Evolutionary conservation across 1,140 invertebrate genomes (phyloP), one percentile per base, ranked within the genome.

Genomic region (Choristoneura fumiferana): DNA sequence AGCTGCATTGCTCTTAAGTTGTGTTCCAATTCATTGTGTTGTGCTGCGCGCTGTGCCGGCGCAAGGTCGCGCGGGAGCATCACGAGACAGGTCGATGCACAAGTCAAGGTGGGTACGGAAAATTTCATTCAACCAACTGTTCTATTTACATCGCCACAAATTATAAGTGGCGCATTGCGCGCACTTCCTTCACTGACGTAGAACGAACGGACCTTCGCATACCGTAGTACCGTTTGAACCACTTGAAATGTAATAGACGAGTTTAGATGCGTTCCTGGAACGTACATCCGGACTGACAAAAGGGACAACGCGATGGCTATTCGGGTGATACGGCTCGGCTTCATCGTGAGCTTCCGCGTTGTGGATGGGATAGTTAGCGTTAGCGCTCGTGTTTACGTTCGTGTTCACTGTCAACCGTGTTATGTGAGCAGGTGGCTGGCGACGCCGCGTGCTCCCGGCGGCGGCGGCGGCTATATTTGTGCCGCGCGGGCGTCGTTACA

Each of bases 141-240:
- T 82, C 78, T 88, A 88, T 86, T 86, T 88, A 77, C 72, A 83
- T 74, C 78, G 62, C 57, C 78, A 80, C 79, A 76, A 78, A 69
- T 72, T 75, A 79, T 69, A 73, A 78, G 73, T 77, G 76, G 72
- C 73, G 71, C 66, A 74, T 75, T 65, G 69, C 49, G 58, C 72
- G 65, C 81, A 78, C 75, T 84, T 88, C 81, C 81, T 82, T 73
- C 78, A 76, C 71, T 81, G 80, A 84, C 80, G 80, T 80, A 73
- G 61, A 62, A 60, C 52, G 54, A n/a, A 67, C 65, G 73, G 76
- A 84, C 77, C 81, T 83, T 83, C 81, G 78, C 73, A 60, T 63
- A 62, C 71, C 62, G 61, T 54, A 37, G 53, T 55, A 45, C 61
- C 36, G 49, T 52, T 29, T 62, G 59, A 58, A 57, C 58, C 60